These are phyloP conservation scores for Bubo bubo DNA, from an alignment of 2,113 vertebrate genomes.

Conservation along the genomic window DNA sequence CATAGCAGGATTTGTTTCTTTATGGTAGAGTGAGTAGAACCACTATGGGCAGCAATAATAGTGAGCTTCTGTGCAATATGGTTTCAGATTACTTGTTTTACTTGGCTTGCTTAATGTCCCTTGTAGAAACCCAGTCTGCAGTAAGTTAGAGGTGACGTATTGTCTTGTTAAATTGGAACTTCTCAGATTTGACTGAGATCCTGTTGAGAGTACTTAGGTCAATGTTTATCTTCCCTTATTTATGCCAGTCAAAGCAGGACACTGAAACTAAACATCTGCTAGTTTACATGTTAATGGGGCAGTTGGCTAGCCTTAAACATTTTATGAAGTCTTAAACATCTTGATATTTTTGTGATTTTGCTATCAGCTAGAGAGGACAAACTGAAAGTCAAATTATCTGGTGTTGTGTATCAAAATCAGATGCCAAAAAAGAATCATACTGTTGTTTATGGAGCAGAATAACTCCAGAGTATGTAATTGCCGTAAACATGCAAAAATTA, in stretches of 20 bases:
- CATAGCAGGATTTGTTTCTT: background rate
- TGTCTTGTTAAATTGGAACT: conserved; percentile 37
- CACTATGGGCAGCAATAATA: background rate
- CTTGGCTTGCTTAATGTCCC: conserved; percentile 15
- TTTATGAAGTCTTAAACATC: background rate
- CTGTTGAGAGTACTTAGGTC: background rate
- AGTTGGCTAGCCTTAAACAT: background rate
- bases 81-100: conserved; percentile 18
- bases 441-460: conserved; percentile 14
- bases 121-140: conserved; percentile 31
- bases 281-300: background rate
- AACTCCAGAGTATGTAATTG: conserved; percentile 20
- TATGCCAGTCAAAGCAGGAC: background rate
- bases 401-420: background rate
- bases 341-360: background rate
- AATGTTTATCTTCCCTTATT: conserved; percentile 39
- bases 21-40: background rate
- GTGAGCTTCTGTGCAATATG: background rate
- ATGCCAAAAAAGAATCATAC: background rate
- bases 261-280: background rate
- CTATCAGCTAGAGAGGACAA: background rate
- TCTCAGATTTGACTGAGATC: conserved; percentile 41
- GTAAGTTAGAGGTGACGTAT: conserved; percentile 21
- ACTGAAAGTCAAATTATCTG: background rate
- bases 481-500: conserved; percentile 16